Evolutionary conservation across 2,888 invertebrate genomes (phyloP).

Genomic region (Parnassius mnemosyne): DNA sequence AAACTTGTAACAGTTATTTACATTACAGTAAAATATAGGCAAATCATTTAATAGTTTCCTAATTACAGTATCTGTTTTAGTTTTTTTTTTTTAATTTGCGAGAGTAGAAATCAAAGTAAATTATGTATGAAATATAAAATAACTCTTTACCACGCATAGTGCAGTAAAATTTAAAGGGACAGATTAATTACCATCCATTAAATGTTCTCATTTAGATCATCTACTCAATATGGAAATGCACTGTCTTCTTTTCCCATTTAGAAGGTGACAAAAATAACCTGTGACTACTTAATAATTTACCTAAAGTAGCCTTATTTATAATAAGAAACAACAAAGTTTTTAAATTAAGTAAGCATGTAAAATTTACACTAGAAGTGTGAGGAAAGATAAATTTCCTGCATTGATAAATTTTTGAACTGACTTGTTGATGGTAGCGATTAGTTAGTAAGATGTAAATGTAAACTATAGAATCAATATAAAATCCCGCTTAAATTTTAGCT

Average conservation of each 20-base stretch:
- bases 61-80: too few relatives aligned
- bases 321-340: slow-evolving; percentile 16
- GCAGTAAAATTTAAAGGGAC: too few relatives aligned
- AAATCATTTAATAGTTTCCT: too few relatives aligned
- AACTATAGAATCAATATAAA: slow-evolving; percentile 41
- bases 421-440: slow-evolving; percentile 60
- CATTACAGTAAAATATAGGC: too few relatives aligned
- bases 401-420: slow-evolving; percentile 65
- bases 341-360: slow-evolving; percentile 33
- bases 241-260: background rate
- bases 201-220: too few relatives aligned
- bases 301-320: slow-evolving; percentile 27
- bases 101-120: too few relatives aligned
- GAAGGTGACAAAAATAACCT: slow-evolving; percentile 7
- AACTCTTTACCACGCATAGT: too few relatives aligned
- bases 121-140: too few relatives aligned
- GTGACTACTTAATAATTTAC: slow-evolving; percentile 23
- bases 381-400: slow-evolving; percentile 40
- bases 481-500: slow-evolving; percentile 23
- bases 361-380: background rate
- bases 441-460: slow-evolving; percentile 63
- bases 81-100: too few relatives aligned
- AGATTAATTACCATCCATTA: too few relatives aligned
- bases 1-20: too few relatives aligned
- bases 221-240: too few relatives aligned